Base-by-base conservation (phyloP, 2,888 invertebrate species). In the Agrenia bidenticulata region DNA sequence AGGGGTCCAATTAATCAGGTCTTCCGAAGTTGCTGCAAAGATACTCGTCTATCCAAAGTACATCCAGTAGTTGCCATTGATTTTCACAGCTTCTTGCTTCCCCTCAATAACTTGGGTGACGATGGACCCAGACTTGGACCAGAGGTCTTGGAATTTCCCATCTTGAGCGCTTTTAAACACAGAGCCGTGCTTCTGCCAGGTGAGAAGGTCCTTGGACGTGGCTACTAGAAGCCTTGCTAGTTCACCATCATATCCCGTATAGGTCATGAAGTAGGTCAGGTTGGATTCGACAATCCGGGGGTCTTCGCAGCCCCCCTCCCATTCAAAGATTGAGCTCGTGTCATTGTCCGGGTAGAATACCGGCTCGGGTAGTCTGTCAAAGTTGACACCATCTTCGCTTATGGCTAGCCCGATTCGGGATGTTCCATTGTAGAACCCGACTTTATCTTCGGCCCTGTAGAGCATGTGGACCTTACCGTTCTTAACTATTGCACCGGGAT, bases 221-320 rank as follows among this genome's bases (percentile, higher is more conserved):
- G 74, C 74, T 0, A 74, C 68, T 66, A 72, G 64, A 11, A 74
- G 64, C 0, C 72, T 54, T 1, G 74, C 74, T 0, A 68, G 27
- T 4, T 17, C 37, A 1, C 74, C 74, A 41, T 74, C 62, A 37
- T 72, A 74, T 1, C 63, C 72, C 2, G 74, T 74, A 59, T 74
- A 74, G 1, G 69, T 74, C 63, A 74, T 51, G 49, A 65, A 56
- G 49, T 69, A 74, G 0, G 54, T 65, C 2, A 17, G 17, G n/a
- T 49, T 66, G 41, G 37, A 45, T 42, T 63, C 45, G 5, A 66
- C 69, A 41, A 74, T 68, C 15, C 74, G 17, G 0, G 74, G 74
- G 49, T 74, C 74, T 57, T 74, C 74, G 32, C 64, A 64, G 1
- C 72, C 72, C 2, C 74, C 74, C 37, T 74, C 74, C 74, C 74